Base-by-base conservation (phyloP, 2,888 invertebrate species). In the Netelia inedita region DNA sequence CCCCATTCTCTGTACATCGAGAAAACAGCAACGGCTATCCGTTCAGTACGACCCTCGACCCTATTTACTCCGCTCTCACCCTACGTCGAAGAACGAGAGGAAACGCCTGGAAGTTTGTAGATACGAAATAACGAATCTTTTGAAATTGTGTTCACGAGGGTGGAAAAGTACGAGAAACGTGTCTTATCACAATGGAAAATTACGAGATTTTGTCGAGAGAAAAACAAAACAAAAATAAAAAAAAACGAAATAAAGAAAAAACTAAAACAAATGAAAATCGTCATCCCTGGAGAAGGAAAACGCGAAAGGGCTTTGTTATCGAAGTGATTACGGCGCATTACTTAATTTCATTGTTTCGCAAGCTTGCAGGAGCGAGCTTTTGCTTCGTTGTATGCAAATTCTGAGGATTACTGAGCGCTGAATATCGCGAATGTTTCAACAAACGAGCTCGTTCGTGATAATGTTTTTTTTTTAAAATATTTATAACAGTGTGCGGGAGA, bases 361-460 rank as follows among this genome's bases (percentile, higher is more conserved):
- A 35, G 35, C 35, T 35, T 35, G 46, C 46, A 46, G 14, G 2
- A 46, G 46, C 11, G 14, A 10, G 46, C 2, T 14, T 46, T 46
- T 14, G 46, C 14, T 14, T 46, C 57, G 85, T 86, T 87, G 83
- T 88, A 89, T 89, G 89, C 87, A 89, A 88, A 89, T 89, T 35
- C 1, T 35, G 35, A 35, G 35, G 35, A 35, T 35, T 63, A 57
- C 81, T 68, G 85, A 87, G 88, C 85, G 86, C 79, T n/a, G 84
- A 83, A 85, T 86, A 87, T 84, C 57, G 41, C 65, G 53, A 74
- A 66, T 68, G 23, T 73, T 71, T n/a, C 50, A 75, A 50, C 43
- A 10, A 35, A 50, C 23, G 68, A 9, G 23, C 19, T 74, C 55
- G 50, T 68, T 28, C 61, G 61, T 43, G 57, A 57, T 21, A 41